phyloP scores from a whole-genome alignment of 2,113 vertebrate genomes.

The Canis aureus region DNA sequence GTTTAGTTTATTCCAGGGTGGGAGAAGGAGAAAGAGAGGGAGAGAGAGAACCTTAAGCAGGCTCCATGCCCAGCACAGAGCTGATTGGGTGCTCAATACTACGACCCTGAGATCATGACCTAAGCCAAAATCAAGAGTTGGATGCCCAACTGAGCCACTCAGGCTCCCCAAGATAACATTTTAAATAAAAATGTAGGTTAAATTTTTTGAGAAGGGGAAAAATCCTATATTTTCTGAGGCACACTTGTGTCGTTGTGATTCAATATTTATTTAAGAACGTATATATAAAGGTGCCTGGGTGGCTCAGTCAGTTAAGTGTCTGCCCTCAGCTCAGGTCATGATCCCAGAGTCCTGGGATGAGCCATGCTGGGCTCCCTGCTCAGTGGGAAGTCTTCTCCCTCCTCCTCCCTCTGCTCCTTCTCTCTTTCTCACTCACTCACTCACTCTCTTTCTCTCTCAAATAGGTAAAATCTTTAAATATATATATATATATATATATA shows the following conservation, averaged over 20 bases:
- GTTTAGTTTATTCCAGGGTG: background rate
- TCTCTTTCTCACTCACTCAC: background rate
- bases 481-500: background rate
- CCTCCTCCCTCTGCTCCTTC: background rate
- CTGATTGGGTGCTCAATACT: too few species aligned
- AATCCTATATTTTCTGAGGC: background rate
- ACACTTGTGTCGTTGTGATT: background rate
- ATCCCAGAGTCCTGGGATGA: background rate
- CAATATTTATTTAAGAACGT: conserved; percentile 22
- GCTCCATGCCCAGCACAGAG: background rate
- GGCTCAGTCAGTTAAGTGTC: background rate
- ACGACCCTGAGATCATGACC: background rate
- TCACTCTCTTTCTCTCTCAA: background rate
- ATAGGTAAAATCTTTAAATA: background rate
- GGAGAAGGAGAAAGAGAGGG: background rate
- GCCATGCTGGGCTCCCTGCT: background rate
- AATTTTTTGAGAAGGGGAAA: background rate
- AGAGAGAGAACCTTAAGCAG: background rate
- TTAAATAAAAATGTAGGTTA: background rate
- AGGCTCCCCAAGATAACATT: background rate
- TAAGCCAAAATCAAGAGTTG: background rate
- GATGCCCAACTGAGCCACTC: background rate
- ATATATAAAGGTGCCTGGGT: background rate
- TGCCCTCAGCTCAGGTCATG: background rate
- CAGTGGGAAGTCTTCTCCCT: background rate